Conservation (phyloP, 2,797 vertebrate species). For the Parotocinclus haroldoi region DNA sequence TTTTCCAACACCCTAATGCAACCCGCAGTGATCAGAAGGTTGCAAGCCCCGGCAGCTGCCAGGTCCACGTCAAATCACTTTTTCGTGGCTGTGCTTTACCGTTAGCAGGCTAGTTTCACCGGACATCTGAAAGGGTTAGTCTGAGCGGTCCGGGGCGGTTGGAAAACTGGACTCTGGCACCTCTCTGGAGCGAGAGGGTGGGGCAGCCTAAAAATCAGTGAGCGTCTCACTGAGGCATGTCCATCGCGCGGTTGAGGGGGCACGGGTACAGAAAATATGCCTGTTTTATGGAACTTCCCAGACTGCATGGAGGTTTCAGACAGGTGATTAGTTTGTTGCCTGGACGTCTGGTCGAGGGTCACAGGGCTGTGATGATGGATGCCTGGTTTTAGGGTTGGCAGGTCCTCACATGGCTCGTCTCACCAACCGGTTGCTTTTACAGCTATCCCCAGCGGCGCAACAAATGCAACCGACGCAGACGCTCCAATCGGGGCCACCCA, state of each 20-base stretch:
- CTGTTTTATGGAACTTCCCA: constrained; percentile 67
- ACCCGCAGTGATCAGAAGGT: constrained; percentile 69
- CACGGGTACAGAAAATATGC: constrained; percentile 64
- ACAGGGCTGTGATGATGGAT: constrained; percentile 9
- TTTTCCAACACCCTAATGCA: constrained; percentile 71
- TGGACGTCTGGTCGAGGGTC: constrained; percentile 40
- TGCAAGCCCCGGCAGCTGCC: constrained; percentile 66
- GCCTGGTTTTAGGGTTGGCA: constrained; percentile 3
- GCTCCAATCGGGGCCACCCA: constrained; percentile 87
- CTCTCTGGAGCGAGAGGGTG: constrained; percentile 69
- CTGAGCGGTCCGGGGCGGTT: constrained; percentile 69
- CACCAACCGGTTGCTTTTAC: constrained; percentile 16
- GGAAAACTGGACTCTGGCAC: constrained; percentile 73
- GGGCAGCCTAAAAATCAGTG: constrained; percentile 66
- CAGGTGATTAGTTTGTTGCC: constrained; percentile 55
- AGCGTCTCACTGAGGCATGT: constrained; percentile 43
- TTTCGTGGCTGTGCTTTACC: constrained; percentile 54
- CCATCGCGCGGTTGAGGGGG: constrained; percentile 23
- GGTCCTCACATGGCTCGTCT: not conserved
- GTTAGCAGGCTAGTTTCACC: constrained; percentile 62
- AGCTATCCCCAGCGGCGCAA: constrained; percentile 94
- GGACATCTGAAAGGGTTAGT: constrained; percentile 60
- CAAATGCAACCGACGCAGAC: constrained; percentile 98
- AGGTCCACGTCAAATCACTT: constrained; percentile 67
- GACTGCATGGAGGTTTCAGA: constrained; percentile 51